Percentiles rank a stretch among this genome's conserved stretches.
These are phyloP conservation scores for Chlamydotis undulata DNA, from an alignment of 2,113 vertebrate species.

Conservation along the genomic window DNA sequence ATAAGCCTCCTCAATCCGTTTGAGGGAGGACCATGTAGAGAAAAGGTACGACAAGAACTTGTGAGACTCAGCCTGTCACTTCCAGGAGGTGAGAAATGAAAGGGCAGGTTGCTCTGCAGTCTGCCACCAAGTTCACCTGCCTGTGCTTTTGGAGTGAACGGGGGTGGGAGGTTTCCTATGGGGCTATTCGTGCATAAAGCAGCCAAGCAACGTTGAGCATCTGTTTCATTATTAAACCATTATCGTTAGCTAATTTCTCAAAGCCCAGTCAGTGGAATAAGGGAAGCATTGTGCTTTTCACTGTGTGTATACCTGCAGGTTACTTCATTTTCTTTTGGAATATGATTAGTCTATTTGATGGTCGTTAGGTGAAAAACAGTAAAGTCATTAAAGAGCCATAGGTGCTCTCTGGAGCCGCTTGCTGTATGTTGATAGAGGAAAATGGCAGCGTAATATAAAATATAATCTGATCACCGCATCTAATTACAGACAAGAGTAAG, in stretches of 20 bases:
- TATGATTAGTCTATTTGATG: background rate
- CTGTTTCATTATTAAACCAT: conserved; percentile 59
- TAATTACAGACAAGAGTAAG: conserved; percentile 55
- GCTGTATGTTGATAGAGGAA: conserved; percentile 32
- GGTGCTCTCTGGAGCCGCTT: conserved; percentile 24
- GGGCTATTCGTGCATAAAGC: background rate
- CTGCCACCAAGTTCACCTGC: background rate
- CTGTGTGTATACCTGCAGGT: background rate
- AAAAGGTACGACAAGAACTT: background rate
- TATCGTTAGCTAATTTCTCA: conserved; percentile 48
- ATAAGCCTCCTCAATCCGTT: background rate
- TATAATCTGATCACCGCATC: conserved; percentile 38
- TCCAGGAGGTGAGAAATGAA: conserved; percentile 2
- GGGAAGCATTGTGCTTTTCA: background rate
- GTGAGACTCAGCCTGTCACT: background rate
- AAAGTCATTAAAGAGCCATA: conserved; percentile 9
- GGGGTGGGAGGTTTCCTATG: background rate
- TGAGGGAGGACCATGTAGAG: background rate
- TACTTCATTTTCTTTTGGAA: conserved; percentile 7
- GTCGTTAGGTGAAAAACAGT: conserved; percentile 3
- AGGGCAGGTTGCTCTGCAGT: background rate
- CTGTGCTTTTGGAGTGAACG: background rate
- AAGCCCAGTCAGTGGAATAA: background rate
- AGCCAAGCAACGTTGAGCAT: conserved; percentile 9
- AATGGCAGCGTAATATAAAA: conserved; percentile 35